Base-by-base conservation (phyloP, 30 jellyfish, hydroid and myxozoan genomes). In the Hydractinia symbiolongicarpus region DNA sequence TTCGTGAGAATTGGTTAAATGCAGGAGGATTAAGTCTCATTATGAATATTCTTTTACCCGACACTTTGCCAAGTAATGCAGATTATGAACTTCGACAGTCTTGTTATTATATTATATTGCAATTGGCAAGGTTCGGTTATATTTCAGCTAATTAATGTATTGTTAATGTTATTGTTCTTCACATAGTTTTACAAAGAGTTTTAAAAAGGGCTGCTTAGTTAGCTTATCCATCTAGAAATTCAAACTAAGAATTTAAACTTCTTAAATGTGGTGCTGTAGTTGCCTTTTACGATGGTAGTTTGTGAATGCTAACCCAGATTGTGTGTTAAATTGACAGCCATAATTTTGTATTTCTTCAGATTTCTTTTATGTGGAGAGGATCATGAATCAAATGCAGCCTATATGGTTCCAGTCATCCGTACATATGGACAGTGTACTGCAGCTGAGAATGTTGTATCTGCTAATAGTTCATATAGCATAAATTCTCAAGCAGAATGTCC, bases 11-110 rank as follows among this genome's bases (percentile, higher is more conserved):
- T 79, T 93, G 95, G 86, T 81, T 93, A 9, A 85, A 83, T 79
- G 89, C 95, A 14, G 96, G 98, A 72, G 98, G 98, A 55, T 79
- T 93, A 13, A 93, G 98, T 88, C 72, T 93, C 69, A 79, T 87
- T 19, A 73, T 93, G 77, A 87, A 81, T 79, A 93, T 88, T 53
- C 78, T 93, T 30, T 92, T 88, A 52, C 96, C 98, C 9, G 98
- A 73, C 64, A 89, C 86, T 7, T 82, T 93, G 20, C 98, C 98
- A 40, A 54, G 88, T 79, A 83, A 79, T n/a, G 96, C 83, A 50
- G 98, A 93, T n/a, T 93, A 87, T 50, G 95, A 87, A 50, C 82
- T 93, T 77, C 72, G 98, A 72, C 96, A 87, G 77, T 93, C 98
- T 6, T 93, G 98, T 77, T 93, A 93, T 73, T 93, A 86, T 55